A percentile compares a stretch with the other conserved stretches of the same genome.
Conservation (phyloP, 2,113 vertebrate species). For the Budorcas taxicolor region DNA sequence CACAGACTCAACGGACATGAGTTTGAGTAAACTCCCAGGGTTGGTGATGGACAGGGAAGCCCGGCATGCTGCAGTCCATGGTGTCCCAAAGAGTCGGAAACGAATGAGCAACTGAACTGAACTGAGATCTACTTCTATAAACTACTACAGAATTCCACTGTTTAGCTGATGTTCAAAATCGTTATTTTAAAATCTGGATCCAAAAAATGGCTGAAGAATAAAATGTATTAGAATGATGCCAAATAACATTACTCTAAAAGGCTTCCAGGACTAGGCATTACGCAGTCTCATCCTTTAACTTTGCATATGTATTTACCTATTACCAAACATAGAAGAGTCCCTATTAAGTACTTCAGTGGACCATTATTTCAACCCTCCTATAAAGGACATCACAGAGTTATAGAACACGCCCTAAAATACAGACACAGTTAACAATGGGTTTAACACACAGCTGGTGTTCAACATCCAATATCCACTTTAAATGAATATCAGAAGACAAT, state of each 20-base stretch:
- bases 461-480: background rate
- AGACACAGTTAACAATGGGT: background rate
- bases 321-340: background rate
- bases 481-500: background rate
- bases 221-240: background rate
- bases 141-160: background rate
- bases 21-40: rapidly evolving
- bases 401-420: background rate
- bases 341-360: background rate
- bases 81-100: background rate
- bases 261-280: background rate
- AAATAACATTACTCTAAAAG: background rate
- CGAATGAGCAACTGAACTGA: background rate
- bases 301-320: background rate
- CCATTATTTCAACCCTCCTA: background rate
- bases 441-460: background rate
- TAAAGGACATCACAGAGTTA: background rate
- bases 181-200: background rate
- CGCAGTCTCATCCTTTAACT: background rate
- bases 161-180: background rate
- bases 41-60: background rate
- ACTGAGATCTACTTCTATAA: background rate
- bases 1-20: background rate
- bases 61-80: background rate
- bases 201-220: background rate